Evolutionary conservation across 2,888 invertebrate species (phyloP).

Genomic region (Ptychoptera albimana): DNA sequence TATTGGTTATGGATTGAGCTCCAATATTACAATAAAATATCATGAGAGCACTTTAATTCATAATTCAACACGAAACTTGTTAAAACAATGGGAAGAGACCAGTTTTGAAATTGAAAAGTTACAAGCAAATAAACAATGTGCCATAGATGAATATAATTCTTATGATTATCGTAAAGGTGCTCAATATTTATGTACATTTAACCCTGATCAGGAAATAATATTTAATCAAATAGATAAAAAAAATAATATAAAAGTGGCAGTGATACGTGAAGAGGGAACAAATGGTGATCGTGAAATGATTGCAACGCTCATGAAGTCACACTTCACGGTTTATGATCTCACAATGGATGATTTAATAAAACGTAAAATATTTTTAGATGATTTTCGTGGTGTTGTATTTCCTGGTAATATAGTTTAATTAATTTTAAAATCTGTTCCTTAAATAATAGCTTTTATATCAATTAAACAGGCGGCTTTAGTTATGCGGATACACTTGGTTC

Average conservation of each 20-base stretch:
- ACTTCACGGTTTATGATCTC: constrained; percentile 85
- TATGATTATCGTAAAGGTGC: constrained; percentile 53
- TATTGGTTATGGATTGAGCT: constrained; percentile 45
- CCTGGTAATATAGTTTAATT: constrained; percentile 38
- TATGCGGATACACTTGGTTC: constrained; percentile 95
- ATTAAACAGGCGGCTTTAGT: constrained; percentile 63
- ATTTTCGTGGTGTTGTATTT: constrained; percentile 80
- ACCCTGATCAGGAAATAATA: constrained; percentile 38
- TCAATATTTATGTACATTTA: constrained; percentile 53
- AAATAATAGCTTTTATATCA: too few species aligned
- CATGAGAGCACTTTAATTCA: constrained; percentile 32
- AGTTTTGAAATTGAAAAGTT: constrained; percentile 76
- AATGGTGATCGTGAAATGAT: constrained; percentile 99
- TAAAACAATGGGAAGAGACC: constrained; percentile 89
- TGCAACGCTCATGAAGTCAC: constrained; percentile 69
- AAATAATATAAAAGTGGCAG: constrained; percentile 58
- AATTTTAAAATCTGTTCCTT: too few species aligned
- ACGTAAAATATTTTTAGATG: constrained; percentile 52
- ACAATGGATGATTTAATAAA: constrained; percentile 81
- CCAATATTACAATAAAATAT: constrained; percentile 15
- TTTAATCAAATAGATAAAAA: constrained; percentile 23
- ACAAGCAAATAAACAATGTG: constrained; percentile 69
- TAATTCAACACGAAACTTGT: constrained; percentile 46
- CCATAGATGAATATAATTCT: constrained; percentile 58
- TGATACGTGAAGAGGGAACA: constrained; percentile 82